Conservation (phyloP, 2,113 vertebrate species). For the Dipodomys spectabilis region DNA sequence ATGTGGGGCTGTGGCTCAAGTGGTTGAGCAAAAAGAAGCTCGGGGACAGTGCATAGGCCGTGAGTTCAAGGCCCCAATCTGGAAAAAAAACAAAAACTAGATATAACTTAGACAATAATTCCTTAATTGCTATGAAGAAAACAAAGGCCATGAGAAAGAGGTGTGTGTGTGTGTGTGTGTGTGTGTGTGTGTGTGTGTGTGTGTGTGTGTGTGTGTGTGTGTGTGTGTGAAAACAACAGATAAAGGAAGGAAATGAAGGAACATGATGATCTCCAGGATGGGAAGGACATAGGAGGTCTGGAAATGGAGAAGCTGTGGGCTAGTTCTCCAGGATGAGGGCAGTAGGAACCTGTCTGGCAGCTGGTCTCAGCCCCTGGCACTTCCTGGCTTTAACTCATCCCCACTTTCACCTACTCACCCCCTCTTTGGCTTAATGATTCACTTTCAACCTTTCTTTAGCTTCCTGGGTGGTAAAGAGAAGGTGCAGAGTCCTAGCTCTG, state of each 20-base stretch:
- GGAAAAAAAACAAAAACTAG: too few species aligned
- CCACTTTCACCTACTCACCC: not conserved
- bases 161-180: too few species aligned
- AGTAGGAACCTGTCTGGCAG: not conserved
- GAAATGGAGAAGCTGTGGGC: not conserved
- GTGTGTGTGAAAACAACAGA: not conserved
- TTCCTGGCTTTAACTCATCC: slow-evolving; percentile 34
- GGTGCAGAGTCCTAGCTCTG: not conserved
- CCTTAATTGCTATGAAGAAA: not conserved
- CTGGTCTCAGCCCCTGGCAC: not conserved
- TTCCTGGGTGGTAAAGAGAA: slow-evolving; percentile 38
- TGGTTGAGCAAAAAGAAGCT: too few species aligned
- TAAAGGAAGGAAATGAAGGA: not conserved
- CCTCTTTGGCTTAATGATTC: slow-evolving; percentile 59
- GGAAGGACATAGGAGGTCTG: not conserved
- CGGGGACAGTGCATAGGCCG: too few species aligned
- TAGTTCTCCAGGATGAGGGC: not conserved
- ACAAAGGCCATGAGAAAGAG: not conserved
- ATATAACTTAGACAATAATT: not conserved
- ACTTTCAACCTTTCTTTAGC: slow-evolving; percentile 36
- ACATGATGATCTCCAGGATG: not conserved
- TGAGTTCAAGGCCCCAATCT: too few species aligned
- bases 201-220: too few species aligned
- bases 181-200: too few species aligned
- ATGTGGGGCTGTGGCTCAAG: too few species aligned